Percentiles rank a stretch among this genome's conserved stretches.
Conservation (phyloP, 1,140 invertebrate species). For the Homalodisca vitripennis region DNA sequence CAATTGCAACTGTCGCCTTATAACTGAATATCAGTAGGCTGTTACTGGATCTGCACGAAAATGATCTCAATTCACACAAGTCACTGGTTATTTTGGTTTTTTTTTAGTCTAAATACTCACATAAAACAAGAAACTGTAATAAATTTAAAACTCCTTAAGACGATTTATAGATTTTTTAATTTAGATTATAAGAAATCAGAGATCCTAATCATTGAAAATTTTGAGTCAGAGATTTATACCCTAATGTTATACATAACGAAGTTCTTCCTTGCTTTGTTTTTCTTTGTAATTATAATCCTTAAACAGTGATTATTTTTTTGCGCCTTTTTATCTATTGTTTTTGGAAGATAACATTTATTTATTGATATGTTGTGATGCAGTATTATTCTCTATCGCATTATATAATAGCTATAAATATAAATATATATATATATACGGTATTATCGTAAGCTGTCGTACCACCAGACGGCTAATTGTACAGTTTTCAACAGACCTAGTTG, state of each 20-base stretch:
- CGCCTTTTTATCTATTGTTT: slow-evolving; percentile 21
- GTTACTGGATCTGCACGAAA: background rate
- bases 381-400: slow-evolving; percentile 24
- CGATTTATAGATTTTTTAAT: no score
- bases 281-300: slow-evolving; percentile 12
- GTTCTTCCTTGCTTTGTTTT: background rate
- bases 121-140: no score
- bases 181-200: slow-evolving; percentile 5
- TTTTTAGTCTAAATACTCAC: no score
- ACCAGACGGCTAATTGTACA: slow-evolving; percentile 21
- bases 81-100: no score
- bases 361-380: slow-evolving; percentile 23
- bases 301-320: slow-evolving; percentile 1
- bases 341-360: slow-evolving; percentile 16
- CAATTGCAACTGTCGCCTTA: background rate
- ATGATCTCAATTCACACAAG: slow-evolving; percentile 10
- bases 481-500: slow-evolving; percentile 28
- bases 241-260: background rate
- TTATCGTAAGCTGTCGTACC: background rate
- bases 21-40: background rate
- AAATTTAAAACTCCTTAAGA: no score
- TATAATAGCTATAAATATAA: slow-evolving; percentile 22
- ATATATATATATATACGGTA: slow-evolving; percentile 24
- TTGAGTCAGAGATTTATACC: background rate
- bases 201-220: background rate